Percentiles rank a stretch among this genome's conserved stretches.
These are phyloP conservation scores for Gnatocerus cornutus DNA, from an alignment of 2,888 invertebrate genomes.

Conservation along the genomic window DNA sequence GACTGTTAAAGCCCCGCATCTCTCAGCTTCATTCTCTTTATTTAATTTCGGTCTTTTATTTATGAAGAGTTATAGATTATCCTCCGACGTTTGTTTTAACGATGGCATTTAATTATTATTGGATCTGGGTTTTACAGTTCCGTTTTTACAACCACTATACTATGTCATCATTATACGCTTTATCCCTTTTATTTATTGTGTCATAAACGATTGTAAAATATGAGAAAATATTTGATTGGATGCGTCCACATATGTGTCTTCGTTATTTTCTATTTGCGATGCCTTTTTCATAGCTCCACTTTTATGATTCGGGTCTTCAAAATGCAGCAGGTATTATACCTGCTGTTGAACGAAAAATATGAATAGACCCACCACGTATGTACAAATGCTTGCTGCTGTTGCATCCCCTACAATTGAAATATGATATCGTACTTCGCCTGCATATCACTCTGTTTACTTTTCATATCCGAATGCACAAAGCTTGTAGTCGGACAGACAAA, in stretches of 20 bases:
- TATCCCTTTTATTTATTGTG: constrained; percentile 62
- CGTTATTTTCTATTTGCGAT: constrained; percentile 40
- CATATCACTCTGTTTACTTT: constrained; percentile 70
- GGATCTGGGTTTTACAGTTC: constrained; percentile 59
- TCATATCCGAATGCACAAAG: constrained; percentile 70
- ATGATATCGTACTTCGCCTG: constrained; percentile 67
- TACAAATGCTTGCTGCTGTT: constrained; percentile 53
- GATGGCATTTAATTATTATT: constrained; percentile 62
- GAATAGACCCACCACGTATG: constrained; percentile 51
- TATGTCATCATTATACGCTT: constrained; percentile 59
- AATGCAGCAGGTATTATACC: constrained; percentile 43
- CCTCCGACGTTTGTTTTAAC: constrained; percentile 61
- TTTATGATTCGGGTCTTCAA: constrained; percentile 33
- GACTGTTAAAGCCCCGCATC: constrained; percentile 56
- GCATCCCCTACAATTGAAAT: constrained; percentile 68
- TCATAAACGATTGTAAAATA: constrained; percentile 62
- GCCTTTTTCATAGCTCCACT: constrained; percentile 39
- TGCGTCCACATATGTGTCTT: constrained; percentile 43
- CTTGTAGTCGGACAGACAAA: constrained; percentile 63
- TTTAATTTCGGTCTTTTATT: constrained; percentile 58
- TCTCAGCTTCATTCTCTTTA: constrained; percentile 58
- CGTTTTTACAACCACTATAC: constrained; percentile 58
- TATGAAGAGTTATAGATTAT: constrained; percentile 62
- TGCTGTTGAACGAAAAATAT: constrained; percentile 48
- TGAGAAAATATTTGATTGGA: constrained; percentile 61